These are phyloP conservation scores for Drosophila pullipes DNA, from an alignment of 2,888 invertebrate species.

Conservation along the genomic window DNA sequence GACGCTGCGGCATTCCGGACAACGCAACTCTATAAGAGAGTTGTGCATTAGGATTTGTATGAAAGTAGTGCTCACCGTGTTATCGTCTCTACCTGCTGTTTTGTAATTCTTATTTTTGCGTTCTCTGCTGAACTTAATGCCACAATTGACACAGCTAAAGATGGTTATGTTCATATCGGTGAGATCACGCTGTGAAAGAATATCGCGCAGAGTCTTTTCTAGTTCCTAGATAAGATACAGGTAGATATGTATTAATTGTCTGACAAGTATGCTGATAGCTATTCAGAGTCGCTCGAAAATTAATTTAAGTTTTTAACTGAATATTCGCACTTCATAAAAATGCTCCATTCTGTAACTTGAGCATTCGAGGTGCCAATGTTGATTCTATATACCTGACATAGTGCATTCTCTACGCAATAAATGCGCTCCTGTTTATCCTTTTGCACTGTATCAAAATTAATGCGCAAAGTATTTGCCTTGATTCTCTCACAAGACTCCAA, in stretches of 20 bases:
- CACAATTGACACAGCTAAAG: conserved; percentile 88
- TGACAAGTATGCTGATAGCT: not conserved
- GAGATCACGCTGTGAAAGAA: conserved; percentile 86
- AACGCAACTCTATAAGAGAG: conserved; percentile 82
- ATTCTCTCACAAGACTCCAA: conserved; percentile 86
- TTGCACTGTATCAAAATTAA: conserved; percentile 88
- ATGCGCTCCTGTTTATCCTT: conserved; percentile 87
- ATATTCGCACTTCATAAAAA: not conserved
- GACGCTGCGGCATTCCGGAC: conserved; percentile 88
- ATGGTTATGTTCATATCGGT: conserved; percentile 86
- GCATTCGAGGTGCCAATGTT: not conserved
- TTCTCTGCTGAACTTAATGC: conserved; percentile 87
- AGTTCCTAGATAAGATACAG: conserved; percentile 83
- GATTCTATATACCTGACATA: conserved; percentile 86
- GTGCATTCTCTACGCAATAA: conserved; percentile 87
- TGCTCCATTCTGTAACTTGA: not conserved
- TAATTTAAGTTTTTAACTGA: not conserved
- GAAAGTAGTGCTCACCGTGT: not conserved
- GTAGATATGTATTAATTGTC: not conserved
- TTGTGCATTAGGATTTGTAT: not conserved
- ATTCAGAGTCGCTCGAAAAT: not conserved
- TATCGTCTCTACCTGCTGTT: conserved; percentile 56
- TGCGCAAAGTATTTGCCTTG: conserved; percentile 86
- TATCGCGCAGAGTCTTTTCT: conserved; percentile 85
- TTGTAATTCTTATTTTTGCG: conserved; percentile 70